Evolutionary conservation across 2,113 vertebrate species (phyloP).

Genomic region (Scatophagus argus): DNA sequence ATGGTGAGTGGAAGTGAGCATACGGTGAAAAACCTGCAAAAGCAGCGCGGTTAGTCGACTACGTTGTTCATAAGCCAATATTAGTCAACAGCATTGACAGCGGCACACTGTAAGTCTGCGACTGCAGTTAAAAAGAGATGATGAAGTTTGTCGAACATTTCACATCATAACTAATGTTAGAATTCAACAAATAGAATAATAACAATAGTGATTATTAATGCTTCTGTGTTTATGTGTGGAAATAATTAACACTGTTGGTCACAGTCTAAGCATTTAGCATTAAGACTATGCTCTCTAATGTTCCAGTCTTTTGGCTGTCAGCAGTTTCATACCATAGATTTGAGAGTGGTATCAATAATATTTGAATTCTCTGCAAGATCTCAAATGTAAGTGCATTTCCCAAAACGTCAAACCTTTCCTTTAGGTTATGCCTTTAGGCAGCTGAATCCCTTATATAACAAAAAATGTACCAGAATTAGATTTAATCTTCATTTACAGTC

Average conservation of each 20-base stretch:
- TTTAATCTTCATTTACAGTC: not conserved
- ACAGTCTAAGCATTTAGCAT: no score
- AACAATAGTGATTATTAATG: not conserved
- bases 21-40: not conserved
- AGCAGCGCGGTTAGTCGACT: conserved; percentile 15
- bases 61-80: conserved; percentile 9
- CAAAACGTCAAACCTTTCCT: not conserved
- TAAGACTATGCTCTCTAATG: no score
- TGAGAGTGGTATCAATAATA: not conserved
- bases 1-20: not conserved
- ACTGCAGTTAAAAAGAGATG: conserved; percentile 15
- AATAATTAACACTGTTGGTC: not conserved
- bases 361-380: no score
- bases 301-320: not conserved
- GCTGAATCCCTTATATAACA: not conserved
- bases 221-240: not conserved
- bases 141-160: conserved; percentile 20
- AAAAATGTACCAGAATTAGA: not conserved
- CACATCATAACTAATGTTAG: not conserved
- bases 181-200: not conserved
- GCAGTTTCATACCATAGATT: not conserved
- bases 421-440: not conserved
- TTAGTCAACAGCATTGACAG: no score
- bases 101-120: not conserved
- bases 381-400: not conserved